Conservation (phyloP, 2,797 vertebrate species). For the Fundulus diaphanus region DNA sequence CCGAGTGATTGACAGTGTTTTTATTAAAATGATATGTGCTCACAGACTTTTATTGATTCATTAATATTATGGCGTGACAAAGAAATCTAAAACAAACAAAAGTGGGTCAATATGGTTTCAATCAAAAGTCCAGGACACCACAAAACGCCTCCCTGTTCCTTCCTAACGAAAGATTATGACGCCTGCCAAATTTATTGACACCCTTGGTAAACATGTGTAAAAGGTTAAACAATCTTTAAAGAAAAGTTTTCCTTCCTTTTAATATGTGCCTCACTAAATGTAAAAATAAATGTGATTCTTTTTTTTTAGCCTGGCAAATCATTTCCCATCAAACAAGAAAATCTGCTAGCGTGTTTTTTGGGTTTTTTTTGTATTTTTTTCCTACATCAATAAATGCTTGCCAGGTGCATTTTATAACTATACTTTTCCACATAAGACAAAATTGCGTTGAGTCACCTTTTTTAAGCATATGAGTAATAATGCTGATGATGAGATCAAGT, state of each 20-base stretch:
- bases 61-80: neutral
- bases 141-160: neutral
- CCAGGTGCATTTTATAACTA: conserved; percentile 8
- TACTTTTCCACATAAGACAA: conserved; percentile 24
- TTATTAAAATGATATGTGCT: conserved; percentile 24
- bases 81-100: neutral
- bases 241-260: neutral
- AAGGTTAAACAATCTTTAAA: neutral
- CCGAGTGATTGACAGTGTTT: conserved; percentile 13
- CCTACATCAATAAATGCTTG: neutral
- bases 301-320: neutral
- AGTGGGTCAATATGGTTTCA: neutral
- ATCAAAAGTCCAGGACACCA: neutral
- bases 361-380: too few species aligned
- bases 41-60: neutral
- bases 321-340: conserved; percentile 7
- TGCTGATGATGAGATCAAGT: conserved; percentile 78
- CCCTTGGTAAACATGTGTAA: neutral
- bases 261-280: neutral
- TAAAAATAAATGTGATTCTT: neutral
- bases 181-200: neutral
- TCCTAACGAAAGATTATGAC: neutral
- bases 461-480: conserved; percentile 76
- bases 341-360: neutral
- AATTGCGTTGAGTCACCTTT: conserved; percentile 52